Evolutionary conservation across 1,140 invertebrate species (phyloP), one percentile per base, ranked within the genome.

Genomic region (Anoplophora glabripennis): DNA sequence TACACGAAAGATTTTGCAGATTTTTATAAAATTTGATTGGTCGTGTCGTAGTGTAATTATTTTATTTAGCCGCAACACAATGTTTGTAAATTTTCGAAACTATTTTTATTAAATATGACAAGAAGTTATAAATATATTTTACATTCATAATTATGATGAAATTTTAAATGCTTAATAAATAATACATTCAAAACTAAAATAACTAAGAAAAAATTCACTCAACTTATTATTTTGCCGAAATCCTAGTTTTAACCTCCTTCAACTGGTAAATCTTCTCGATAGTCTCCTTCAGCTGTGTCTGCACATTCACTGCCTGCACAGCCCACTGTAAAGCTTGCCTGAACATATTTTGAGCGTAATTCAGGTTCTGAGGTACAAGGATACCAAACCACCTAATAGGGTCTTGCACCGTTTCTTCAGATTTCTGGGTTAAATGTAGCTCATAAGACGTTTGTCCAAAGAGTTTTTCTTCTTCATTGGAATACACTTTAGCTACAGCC

Each of bases 311-410:
- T 72, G 83, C 79, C 69, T 85, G 80, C 1, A 85, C 75, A 46
- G 81, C 72, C 74, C 81, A 79, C 53, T 83, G 81, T n/a, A 88
- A 62, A 7, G 83, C 78, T 59, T 83, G 82, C 66, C 83, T 80
- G 68, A 88, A 90, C 65, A 82, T 77, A 63, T 79, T 81, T 72
- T 89, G 86, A 1, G 86, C 84, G 60, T 77, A 81, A 68, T 81
- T 80, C 63, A 90, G 76, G 74, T 84, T 85, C 67, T 87, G 84
- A 1, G 88, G 87, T 0, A 88, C 84, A 35, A 90, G 72, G 51
- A 88, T 79, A 10, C 89, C 88, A 77, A 90, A 90, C 87, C 88
- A 89, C 57, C 83, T 83, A 15, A 89, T 72, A 3, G 88, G 87
- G 75, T 89, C 83, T 15, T 73, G 67, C 46, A 67, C 62, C 33